A percentile compares a stretch with the other conserved stretches of the same genome.
phyloP scores from a whole-genome alignment of 1,140 invertebrate genomes.

The Dendrolimus punctatus region DNA sequence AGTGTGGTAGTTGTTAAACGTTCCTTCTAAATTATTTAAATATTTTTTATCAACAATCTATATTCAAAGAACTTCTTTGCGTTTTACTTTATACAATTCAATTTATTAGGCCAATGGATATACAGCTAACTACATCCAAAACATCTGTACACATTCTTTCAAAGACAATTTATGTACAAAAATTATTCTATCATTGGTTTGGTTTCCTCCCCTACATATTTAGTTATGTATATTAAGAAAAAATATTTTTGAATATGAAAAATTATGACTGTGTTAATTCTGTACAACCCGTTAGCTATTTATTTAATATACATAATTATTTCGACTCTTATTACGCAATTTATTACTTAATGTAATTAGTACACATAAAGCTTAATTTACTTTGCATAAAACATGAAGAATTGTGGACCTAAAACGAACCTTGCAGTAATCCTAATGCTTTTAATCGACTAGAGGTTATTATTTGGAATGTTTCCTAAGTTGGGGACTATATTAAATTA shows the following conservation, averaged over 20 bases:
- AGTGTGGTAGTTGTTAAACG: too few species aligned
- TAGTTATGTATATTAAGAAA: conserved; percentile 21
- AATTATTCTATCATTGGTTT: conserved; percentile 24
- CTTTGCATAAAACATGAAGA: conserved; percentile 14
- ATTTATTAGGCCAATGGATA: conserved; percentile 15
- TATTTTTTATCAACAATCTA: background rate
- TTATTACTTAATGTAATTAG: conserved; percentile 4
- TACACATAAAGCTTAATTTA: conserved; percentile 23
- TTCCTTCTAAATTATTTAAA: too few species aligned
- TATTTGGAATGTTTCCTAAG: too few species aligned
- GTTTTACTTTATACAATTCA: background rate
- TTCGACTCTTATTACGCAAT: conserved; percentile 13
- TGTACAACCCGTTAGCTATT: conserved; percentile 34
- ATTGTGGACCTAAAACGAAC: conserved; percentile 1
- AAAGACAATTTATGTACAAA: conserved; percentile 28
- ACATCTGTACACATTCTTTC: conserved; percentile 21
- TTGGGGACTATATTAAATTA: too few species aligned
- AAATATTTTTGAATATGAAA: conserved; percentile 40
- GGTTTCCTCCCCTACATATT: too few species aligned
- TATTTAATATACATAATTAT: conserved; percentile 7
- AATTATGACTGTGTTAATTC: conserved; percentile 19
- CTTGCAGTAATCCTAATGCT: too few species aligned
- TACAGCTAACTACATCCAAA: conserved; percentile 12
- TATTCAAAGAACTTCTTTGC: too few species aligned
- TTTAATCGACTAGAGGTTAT: too few species aligned